Base-by-base conservation (phyloP, 2,888 invertebrate species). In the Tridacna crocea region DNA sequence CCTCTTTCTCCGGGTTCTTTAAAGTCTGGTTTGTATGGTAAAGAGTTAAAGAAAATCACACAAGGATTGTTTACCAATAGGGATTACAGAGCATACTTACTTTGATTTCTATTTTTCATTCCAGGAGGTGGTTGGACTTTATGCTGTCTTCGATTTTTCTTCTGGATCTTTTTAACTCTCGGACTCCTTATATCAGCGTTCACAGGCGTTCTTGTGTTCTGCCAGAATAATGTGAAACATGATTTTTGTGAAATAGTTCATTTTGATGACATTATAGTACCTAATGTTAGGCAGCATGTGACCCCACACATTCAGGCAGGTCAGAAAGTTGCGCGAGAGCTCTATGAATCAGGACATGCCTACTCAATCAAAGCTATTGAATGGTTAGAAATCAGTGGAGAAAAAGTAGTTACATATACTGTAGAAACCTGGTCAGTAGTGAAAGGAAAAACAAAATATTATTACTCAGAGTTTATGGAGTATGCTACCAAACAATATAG, bases 141-240 rank as follows among this genome's bases (percentile, higher is more conserved):
- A 19, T 81, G 73, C 75, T 86, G 86, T 58, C 46, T 86, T 55
- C 77, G 65, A 48, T 19, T 83, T 17, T 48, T 86, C 72, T 82
- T 81, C 66, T 82, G 83, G 75, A 27, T 83, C 19, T 77, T 82
- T 61, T 72, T 86, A 12, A 27, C 51, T 8, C 74, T 86, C 11
- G 86, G 77, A 27, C 63, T 86, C 12, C 26, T 80, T 15, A 58
- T 83, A 24, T 58, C 75, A 75, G 77, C 83, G n/a, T 72, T 78
- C n/a, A 61, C 55, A 1, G 65, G 72, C 4, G 70, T 83, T 11
- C 77, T 86, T 12, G 73, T 83, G 22, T 83, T 77, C 78, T 86
- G 86, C 76, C 81, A 86, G 65, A 77, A 79, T 55, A 76, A 83
- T 60, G 74, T 83, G 8, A 77, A 79, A 51, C 77, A 83, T 47